Evolutionary conservation across 1,140 invertebrate genomes (phyloP).

Genomic region (Lordiphosa stackelbergi): DNA sequence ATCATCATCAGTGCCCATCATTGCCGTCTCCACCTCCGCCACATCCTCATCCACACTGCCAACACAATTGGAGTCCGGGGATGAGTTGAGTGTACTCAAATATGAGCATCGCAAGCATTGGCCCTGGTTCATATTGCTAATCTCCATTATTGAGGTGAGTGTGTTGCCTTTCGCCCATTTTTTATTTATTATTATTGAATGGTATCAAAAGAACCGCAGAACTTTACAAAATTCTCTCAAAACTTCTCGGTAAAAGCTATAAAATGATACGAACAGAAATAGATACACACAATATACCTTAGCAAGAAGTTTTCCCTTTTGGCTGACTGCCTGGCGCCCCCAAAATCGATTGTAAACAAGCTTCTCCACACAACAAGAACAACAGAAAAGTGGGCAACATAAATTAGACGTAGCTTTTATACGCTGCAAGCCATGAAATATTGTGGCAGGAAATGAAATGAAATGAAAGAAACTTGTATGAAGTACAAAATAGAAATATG

Average conservation of each 20-base stretch:
- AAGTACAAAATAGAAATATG: no score
- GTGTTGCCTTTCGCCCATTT: constrained; percentile 1
- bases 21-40: constrained; percentile 12
- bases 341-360: constrained; percentile 76
- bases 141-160: constrained; percentile 91
- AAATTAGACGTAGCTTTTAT: constrained; percentile 20
- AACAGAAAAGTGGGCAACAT: constrained; percentile 17
- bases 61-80: constrained; percentile 15
- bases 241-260: constrained; percentile 67
- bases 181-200: constrained; percentile 48
- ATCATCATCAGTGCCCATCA: constrained; percentile 19
- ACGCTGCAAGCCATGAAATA: constrained; percentile 1
- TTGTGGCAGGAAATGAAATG: no score
- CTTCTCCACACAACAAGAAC: constrained; percentile 36
- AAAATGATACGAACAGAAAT: constrained; percentile 51
- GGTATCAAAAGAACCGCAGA: constrained; percentile 52
- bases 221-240: constrained; percentile 48
- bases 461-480: constrained; percentile 1
- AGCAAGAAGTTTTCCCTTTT: constrained; percentile 40
- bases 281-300: constrained; percentile 12
- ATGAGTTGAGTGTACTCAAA: constrained; percentile 56
- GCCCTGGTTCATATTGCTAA: constrained; percentile 90
- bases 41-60: constrained; percentile 4
- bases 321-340: constrained; percentile 68
- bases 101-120: constrained; percentile 66